Conservation (phyloP, 1,140 invertebrate species). For the Neomicropteryx cornuta region DNA sequence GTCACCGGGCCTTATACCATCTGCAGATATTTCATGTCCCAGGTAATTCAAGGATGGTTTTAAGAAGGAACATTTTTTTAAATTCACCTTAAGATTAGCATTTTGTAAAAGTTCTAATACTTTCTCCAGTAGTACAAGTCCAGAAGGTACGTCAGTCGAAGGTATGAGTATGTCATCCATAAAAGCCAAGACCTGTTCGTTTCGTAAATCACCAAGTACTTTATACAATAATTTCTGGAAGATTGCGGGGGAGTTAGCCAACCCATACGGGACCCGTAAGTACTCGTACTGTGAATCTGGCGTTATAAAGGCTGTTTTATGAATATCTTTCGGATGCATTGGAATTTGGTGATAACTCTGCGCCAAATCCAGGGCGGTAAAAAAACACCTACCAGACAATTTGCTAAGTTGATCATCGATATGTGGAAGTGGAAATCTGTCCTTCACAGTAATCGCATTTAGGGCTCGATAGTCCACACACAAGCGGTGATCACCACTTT, state of each 20-base stretch:
- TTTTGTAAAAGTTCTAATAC: background rate
- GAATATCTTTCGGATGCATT: constrained; percentile 20
- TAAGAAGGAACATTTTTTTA: constrained; percentile 2
- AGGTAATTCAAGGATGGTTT: constrained; percentile 9
- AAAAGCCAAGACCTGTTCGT: background rate
- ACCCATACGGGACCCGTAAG: constrained; percentile 15
- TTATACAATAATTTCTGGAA: constrained; percentile 13
- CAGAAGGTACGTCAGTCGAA: background rate
- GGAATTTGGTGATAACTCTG: constrained; percentile 34
- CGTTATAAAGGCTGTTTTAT: constrained; percentile 31
- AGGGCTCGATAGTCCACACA: constrained; percentile 27
- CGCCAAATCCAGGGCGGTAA: constrained; percentile 20
- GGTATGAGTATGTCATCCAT: constrained; percentile 1
- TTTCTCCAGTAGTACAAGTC: background rate
- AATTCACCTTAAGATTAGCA: background rate
- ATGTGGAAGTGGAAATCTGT: constrained; percentile 34
- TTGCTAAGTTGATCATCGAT: constrained; percentile 33
- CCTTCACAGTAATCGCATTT: constrained; percentile 28
- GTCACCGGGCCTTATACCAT: constrained; percentile 12
- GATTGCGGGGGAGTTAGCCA: constrained; percentile 15
- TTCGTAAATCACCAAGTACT: background rate
- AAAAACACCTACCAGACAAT: constrained; percentile 15
- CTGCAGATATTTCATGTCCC: constrained; percentile 10
- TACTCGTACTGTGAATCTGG: constrained; percentile 20
- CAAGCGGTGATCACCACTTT: constrained; percentile 15